Conservation (phyloP, 2,888 invertebrate genomes). For the Hypena proboscidalis region DNA sequence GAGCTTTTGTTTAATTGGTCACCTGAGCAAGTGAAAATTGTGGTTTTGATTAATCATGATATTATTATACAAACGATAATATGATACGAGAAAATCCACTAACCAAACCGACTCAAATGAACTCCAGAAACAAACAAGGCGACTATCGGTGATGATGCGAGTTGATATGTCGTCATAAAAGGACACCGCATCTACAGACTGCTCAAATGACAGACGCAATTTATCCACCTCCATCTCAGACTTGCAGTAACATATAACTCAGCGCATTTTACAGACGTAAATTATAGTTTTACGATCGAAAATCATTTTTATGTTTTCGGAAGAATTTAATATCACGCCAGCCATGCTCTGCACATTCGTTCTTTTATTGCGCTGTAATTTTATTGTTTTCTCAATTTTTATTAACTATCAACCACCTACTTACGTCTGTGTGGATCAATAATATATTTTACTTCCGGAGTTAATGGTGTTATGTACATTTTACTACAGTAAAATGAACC, state of each 20-base stretch:
- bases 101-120: too few species aligned
- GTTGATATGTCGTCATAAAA: too few species aligned
- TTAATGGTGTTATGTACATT: conserved; percentile 26
- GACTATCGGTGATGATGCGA: too few species aligned
- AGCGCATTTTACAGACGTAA: conserved; percentile 85
- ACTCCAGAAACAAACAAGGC: too few species aligned
- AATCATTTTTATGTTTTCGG: conserved; percentile 85
- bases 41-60: too few species aligned
- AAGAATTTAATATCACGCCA: conserved; percentile 84
- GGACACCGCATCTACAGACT: conserved; percentile 17
- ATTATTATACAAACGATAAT: too few species aligned
- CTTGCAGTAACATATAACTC: conserved; percentile 74
- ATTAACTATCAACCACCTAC: conserved; percentile 83
- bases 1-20: too few species aligned
- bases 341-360: conserved; percentile 81
- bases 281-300: conserved; percentile 86
- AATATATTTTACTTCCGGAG: conserved; percentile 54
- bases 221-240: conserved; percentile 55
- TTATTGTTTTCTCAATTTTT: conserved; percentile 85
- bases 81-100: too few species aligned
- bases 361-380: conserved; percentile 84
- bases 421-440: conserved; percentile 65
- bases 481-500: conserved; percentile 25
- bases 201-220: conserved; percentile 38
- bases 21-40: too few species aligned